Evolutionary conservation across 2,113 vertebrate genomes (phyloP).

Genomic region (Actinemys pallida): DNA sequence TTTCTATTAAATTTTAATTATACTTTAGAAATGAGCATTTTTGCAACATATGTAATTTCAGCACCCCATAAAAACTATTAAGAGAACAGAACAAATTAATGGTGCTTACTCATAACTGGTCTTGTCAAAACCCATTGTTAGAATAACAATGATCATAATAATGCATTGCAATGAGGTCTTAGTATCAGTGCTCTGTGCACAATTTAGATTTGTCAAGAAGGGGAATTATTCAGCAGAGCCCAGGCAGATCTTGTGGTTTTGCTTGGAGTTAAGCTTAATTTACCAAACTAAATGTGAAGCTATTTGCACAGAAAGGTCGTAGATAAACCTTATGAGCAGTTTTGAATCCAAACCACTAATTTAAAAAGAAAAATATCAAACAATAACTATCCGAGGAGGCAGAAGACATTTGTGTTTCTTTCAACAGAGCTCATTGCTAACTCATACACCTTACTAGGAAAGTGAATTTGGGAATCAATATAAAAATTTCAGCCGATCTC

Average conservation of each 20-base stretch:
- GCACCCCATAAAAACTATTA: slow-evolving; percentile 37
- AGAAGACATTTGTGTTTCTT: background rate
- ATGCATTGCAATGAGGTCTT: slow-evolving; percentile 35
- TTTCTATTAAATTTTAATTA: slow-evolving; percentile 60
- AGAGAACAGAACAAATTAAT: slow-evolving; percentile 50
- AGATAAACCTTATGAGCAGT: background rate
- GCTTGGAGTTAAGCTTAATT: slow-evolving; percentile 29
- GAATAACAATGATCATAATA: slow-evolving; percentile 32
- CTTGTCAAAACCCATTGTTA: slow-evolving; percentile 55
- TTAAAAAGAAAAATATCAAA: background rate
- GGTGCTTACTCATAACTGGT: slow-evolving; percentile 42
- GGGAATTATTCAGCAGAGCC: background rate
- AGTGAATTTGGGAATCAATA: background rate
- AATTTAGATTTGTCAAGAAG: slow-evolving; percentile 27
- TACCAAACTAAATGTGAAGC: background rate
- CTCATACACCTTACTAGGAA: background rate
- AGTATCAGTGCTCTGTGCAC: slow-evolving; percentile 14
- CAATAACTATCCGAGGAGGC: background rate
- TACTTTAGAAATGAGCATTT: slow-evolving; percentile 43
- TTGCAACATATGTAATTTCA: slow-evolving; percentile 29
- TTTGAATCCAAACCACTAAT: background rate
- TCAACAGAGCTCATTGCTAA: background rate
- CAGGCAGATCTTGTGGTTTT: background rate
- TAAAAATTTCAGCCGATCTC: background rate
- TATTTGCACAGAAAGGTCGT: background rate